Percentiles rank a stretch among this genome's conserved stretches.
Evolutionary conservation across 2,888 invertebrate genomes (phyloP).

Genomic region (Ellobium chinense): DNA sequence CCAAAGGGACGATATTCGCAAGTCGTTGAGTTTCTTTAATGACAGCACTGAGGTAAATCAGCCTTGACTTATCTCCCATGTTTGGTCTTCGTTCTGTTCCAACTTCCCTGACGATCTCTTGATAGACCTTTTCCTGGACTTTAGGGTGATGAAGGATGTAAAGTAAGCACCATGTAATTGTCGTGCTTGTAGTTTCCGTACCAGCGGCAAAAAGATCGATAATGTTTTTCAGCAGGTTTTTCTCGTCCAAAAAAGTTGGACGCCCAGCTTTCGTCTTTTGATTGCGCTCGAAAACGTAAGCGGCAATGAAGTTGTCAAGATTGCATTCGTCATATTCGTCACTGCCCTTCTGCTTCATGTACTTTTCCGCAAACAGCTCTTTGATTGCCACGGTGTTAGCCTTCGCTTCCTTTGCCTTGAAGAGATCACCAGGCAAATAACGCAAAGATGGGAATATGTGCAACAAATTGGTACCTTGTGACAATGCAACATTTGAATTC

Average conservation of each 20-base stretch:
- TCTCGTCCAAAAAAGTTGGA: neutral
- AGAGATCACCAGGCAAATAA: neutral
- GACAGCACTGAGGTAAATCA: neutral
- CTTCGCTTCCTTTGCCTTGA: neutral
- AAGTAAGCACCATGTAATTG: constrained; percentile 90
- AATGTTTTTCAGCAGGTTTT: constrained; percentile 15
- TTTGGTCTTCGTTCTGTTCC: constrained; percentile 57
- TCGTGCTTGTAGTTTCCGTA: constrained; percentile 88
- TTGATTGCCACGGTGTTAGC: neutral
- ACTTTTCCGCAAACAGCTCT: neutral
- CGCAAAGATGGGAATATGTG: neutral
- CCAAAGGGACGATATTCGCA: constrained; percentile 49
- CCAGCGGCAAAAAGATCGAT: constrained; percentile 64
- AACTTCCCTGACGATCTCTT: constrained; percentile 71
- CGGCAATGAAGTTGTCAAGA: neutral
- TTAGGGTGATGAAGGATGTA: constrained; percentile 89
- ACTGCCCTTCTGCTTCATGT: constrained; percentile 1
- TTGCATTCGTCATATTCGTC: neutral
- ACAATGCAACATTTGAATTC: neutral
- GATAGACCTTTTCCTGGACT: constrained; percentile 66
- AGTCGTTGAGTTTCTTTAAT: constrained; percentile 9
- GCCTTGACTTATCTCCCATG: neutral
- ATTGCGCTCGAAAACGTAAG: neutral
- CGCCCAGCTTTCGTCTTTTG: neutral
- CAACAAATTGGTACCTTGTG: neutral